Evolutionary conservation across 1,140 invertebrate genomes (phyloP), one percentile per base, ranked within the genome.

Genomic region (Semibalanus balanoides): DNA sequence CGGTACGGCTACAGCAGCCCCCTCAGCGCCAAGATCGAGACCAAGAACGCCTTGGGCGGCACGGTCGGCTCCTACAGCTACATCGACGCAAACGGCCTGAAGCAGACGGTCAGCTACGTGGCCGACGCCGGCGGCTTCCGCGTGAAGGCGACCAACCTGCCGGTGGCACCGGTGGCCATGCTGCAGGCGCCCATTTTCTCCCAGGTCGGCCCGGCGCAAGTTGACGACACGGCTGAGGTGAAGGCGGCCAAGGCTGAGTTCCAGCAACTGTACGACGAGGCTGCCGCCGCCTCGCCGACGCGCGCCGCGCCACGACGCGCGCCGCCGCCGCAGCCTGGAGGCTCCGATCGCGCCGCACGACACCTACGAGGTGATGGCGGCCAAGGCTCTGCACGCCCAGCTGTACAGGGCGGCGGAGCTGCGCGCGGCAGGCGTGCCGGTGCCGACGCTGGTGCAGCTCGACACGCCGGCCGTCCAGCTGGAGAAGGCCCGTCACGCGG

Each of bases 101-200:
- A 77, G 43, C 81, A 77, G 78, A 80, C 30, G 1, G 87, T 79
- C 35, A 77, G 78, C 76, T 91, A 91, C 81, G 85, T 89, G 31
- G 86, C 80, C 31, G 80, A 81, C 75, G 74, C 14, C 43, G 73
- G 71, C 51, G 81, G 81, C 43, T 81, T 81, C 81, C 77, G 79
- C 31, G 79, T 78, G 28, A 78, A 77, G 11, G 80, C 77, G 73
- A 79, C 81, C 74, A 80, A 80, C 77, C 76, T 81, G 31, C 81
- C 81, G n/a, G 76, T 74, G 28, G 77, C 73, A 27, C 72, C 31
- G 1, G 79, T 29, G n/a, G 64, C 74, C 9, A 7, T 9, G 0
- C 74, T 7, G 27, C 9, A 30, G 25, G 78, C 64, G 29, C 40
- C 77, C 74, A 25, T 43, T 0, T 27, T 29, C 29, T 27, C 30